phyloP scores from a whole-genome alignment of 2,113 vertebrate species.

The Varanus komodoensis region DNA sequence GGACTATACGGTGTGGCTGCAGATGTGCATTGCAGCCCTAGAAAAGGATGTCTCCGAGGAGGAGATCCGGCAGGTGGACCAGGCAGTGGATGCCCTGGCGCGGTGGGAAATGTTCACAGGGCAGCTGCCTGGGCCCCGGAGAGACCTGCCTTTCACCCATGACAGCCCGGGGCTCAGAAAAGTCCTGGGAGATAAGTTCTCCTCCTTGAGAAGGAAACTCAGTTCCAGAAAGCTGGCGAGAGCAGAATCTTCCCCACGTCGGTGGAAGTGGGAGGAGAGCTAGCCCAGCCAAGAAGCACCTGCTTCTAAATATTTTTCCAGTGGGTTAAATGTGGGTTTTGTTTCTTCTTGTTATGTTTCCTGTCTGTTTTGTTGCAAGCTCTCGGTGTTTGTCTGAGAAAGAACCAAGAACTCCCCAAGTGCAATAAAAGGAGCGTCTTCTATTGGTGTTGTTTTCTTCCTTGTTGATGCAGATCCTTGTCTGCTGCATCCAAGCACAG shows the following conservation, averaged over 20 bases:
- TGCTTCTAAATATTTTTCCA: background rate
- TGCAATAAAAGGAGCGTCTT: conserved; percentile 66
- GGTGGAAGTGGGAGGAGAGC: conserved; percentile 62
- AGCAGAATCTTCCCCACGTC: conserved; percentile 57
- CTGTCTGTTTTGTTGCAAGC: background rate
- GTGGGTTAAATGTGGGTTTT: background rate
- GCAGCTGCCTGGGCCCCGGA: conserved; percentile 60
- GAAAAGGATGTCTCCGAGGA: conserved; percentile 73
- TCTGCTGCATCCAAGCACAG: background rate
- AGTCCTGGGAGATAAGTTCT: conserved; percentile 76
- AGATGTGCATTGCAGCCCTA: conserved; percentile 72
- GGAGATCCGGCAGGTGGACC: conserved; percentile 71
- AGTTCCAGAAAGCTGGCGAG: conserved; percentile 70
- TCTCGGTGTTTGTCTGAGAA: conserved; percentile 16
- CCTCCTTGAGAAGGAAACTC: conserved; percentile 72
- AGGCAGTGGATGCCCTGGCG: conserved; percentile 65
- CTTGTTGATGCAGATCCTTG: background rate
- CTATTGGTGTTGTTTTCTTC: conserved; percentile 39
- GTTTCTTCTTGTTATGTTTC: background rate
- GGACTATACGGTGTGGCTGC: conserved; percentile 75
- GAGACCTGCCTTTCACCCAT: conserved; percentile 57
- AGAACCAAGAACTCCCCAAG: conserved; percentile 25
- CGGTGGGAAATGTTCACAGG: conserved; percentile 79
- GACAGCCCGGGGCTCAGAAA: conserved; percentile 65
- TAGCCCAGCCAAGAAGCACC: conserved; percentile 40